Percentiles rank a stretch among this genome's conserved stretches.
Evolutionary conservation across 2,113 vertebrate species (phyloP).

Genomic region (Pica pica): DNA sequence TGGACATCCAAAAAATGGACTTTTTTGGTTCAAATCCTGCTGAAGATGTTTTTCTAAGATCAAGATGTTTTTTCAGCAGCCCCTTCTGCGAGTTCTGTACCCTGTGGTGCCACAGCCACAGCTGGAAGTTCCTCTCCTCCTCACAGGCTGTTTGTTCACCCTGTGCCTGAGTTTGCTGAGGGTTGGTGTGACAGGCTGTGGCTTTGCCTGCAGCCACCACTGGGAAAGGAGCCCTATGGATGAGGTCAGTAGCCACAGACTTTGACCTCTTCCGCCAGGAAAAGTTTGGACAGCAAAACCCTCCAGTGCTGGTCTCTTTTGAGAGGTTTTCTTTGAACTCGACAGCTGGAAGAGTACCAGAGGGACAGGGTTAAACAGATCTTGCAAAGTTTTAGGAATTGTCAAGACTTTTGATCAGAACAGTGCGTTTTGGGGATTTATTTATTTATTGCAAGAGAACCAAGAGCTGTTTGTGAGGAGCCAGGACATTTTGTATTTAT

Average conservation of each 20-base stretch:
- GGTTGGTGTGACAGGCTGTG: not conserved
- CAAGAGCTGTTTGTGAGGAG: not conserved
- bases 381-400: not conserved
- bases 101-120: not conserved
- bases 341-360: not conserved
- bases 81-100: not conserved
- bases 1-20: too few species aligned
- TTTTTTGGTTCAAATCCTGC: not conserved
- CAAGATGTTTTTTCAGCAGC: not conserved
- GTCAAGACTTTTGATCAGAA: not conserved
- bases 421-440: not conserved
- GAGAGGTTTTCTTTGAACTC: not conserved
- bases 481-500: not conserved
- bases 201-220: not conserved
- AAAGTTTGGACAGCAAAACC: not conserved
- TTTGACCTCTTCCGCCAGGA: not conserved
- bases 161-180: not conserved
- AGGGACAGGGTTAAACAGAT: not conserved
- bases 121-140: not conserved
- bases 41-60: not conserved
- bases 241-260: not conserved
- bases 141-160: not conserved
- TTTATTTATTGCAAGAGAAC: not conserved
- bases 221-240: not conserved
- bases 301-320: fast-evolving